A percentile compares a stretch with the other conserved stretches of the same genome.
Evolutionary conservation across 2,888 invertebrate genomes (phyloP).

Genomic region (Tiliacea aurago): DNA sequence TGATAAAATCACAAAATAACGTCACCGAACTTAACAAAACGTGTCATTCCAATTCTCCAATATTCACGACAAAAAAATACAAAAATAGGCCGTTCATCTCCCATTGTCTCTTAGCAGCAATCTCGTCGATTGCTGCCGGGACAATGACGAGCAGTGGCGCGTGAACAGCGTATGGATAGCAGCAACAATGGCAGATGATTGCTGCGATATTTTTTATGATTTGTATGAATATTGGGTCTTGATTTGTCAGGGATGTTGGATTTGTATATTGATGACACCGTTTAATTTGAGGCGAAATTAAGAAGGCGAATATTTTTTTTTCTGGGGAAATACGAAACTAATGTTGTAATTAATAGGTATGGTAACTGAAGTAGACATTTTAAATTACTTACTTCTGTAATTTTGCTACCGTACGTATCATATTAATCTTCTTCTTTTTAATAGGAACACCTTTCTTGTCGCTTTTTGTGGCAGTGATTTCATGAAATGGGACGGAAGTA

Average conservation of each 20-base stretch:
- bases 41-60: neutral
- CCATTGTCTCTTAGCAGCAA: slow-evolving; percentile 33
- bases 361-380: neutral
- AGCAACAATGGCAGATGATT: slow-evolving; percentile 24
- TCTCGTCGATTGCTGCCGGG: slow-evolving; percentile 28
- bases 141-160: slow-evolving; percentile 27
- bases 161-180: slow-evolving; percentile 9
- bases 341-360: neutral
- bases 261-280: neutral
- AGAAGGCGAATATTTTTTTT: neutral
- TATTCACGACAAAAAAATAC: slow-evolving; percentile 15
- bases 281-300: neutral
- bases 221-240: slow-evolving; percentile 31
- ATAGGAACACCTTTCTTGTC: no score
- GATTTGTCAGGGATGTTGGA: slow-evolving; percentile 11
- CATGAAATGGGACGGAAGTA: no score
- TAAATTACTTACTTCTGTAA: no score
- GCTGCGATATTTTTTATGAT: slow-evolving; percentile 38
- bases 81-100: slow-evolving; percentile 15
- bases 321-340: no score
- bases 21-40: neutral
- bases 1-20: neutral
- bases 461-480: no score
- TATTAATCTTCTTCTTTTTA: no score
- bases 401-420: no score